A percentile compares a stretch with the other conserved stretches of the same genome.
These are phyloP conservation scores for Cerceris ruficornis DNA, from an alignment of 2,888 invertebrate genomes.

Conservation along the genomic window DNA sequence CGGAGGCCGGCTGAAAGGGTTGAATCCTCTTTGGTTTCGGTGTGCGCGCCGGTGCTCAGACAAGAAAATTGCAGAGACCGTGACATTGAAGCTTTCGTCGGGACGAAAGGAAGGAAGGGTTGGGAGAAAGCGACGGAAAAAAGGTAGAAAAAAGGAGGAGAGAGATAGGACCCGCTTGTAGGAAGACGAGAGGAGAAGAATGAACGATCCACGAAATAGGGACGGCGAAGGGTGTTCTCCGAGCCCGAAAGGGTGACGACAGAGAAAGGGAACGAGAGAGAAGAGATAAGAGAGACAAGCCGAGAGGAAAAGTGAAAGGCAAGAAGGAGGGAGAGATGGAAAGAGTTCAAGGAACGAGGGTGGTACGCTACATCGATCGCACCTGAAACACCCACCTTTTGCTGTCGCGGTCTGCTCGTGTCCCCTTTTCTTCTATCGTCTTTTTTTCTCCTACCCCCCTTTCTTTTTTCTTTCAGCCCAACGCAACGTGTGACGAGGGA, in stretches of 20 bases:
- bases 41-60: conserved; percentile 44
- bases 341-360: conserved; percentile 56
- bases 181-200: conserved; percentile 22
- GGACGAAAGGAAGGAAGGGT: conserved; percentile 20
- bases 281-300: conserved; percentile 10
- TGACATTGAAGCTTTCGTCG: conserved; percentile 65
- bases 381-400: conserved; percentile 67
- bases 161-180: neutral
- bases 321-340: conserved; percentile 37
- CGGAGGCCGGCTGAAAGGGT: conserved; percentile 50
- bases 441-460: conserved; percentile 31
- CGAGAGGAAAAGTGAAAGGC: neutral
- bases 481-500: conserved; percentile 30
- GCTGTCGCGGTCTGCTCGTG: conserved; percentile 52
- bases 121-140: neutral
- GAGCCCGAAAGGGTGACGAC: conserved; percentile 43
- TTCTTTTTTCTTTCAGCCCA: conserved; percentile 11
- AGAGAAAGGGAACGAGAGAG: conserved; percentile 5
- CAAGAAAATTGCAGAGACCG: conserved; percentile 60
- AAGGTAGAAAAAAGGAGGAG: conserved; percentile 10
- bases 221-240: conserved; percentile 28
- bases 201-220: conserved; percentile 15
- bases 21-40: conserved; percentile 24
- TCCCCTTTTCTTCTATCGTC: conserved; percentile 47
- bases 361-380: conserved; percentile 72